A percentile compares a stretch with the other conserved stretches of the same genome.
phyloP scores from a whole-genome alignment of 2,888 invertebrate species.

The Tipula unca region DNA sequence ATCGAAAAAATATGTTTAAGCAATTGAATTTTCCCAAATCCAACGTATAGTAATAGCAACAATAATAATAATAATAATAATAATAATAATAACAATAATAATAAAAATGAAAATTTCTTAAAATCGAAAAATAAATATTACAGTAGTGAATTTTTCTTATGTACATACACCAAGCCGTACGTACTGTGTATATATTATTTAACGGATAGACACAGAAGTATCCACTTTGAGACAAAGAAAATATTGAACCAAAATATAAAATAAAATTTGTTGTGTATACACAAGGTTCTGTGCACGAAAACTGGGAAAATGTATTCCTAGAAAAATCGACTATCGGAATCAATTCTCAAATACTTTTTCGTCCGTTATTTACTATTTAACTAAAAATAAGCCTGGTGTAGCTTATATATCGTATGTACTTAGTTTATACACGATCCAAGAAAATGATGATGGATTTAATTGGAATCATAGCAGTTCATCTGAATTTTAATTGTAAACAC shows the following conservation, averaged over 20 bases:
- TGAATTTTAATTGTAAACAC: neutral
- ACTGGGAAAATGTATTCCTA: neutral
- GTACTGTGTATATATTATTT: neutral
- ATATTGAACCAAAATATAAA: neutral
- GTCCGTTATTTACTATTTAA: neutral
- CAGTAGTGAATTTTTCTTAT: neutral
- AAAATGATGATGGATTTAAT: neutral
- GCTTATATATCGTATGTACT: neutral
- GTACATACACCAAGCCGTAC: neutral
- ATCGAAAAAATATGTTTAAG: neutral
- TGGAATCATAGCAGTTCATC: neutral
- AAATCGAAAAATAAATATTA: neutral
- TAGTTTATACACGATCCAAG: neutral
- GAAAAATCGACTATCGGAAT: neutral
- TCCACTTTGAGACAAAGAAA: neutral
- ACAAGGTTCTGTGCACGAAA: neutral
- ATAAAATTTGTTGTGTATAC: neutral
- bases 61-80: slow-evolving; percentile 8
- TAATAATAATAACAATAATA: neutral
- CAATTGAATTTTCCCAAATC: slow-evolving; percentile 4
- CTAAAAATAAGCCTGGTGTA: neutral
- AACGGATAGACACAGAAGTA: neutral
- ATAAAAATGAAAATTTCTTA: neutral
- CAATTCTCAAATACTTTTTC: neutral
- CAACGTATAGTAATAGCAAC: neutral